A percentile compares a stretch with the other conserved stretches of the same genome.
Conservation (phyloP, 1,140 invertebrate genomes). For the Scaptodrosophila lebanonensis region DNA sequence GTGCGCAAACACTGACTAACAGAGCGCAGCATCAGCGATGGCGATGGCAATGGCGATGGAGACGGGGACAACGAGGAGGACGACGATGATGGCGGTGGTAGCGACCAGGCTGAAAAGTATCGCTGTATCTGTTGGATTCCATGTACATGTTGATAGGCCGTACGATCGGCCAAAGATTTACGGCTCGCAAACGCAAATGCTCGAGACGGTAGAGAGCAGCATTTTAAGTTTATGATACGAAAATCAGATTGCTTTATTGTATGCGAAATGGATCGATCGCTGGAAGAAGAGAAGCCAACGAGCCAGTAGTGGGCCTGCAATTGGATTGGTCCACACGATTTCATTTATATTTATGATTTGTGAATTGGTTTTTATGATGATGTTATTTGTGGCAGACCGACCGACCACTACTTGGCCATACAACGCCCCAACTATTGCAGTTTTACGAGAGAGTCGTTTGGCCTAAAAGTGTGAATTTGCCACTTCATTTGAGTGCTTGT, state of each 20-base stretch:
- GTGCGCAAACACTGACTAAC: slow-evolving; percentile 57
- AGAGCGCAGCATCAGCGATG: not conserved
- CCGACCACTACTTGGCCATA: too few relatives aligned
- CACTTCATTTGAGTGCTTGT: slow-evolving; percentile 70
- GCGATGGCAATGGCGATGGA: too few relatives aligned
- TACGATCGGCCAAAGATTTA: slow-evolving; percentile 50
- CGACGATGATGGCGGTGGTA: too few relatives aligned
- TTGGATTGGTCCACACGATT: slow-evolving; percentile 42
- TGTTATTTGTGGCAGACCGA: slow-evolving; percentile 61
- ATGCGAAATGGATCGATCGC: slow-evolving; percentile 68
- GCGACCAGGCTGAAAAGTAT: too few relatives aligned
- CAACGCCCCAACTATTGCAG: slow-evolving; percentile 50
- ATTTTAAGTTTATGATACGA: slow-evolving; percentile 74
- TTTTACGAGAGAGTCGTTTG: slow-evolving; percentile 33
- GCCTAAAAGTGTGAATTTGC: slow-evolving; percentile 70
- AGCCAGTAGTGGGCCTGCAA: slow-evolving; percentile 17
- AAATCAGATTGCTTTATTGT: slow-evolving; percentile 75
- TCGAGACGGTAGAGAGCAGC: slow-evolving; percentile 26
- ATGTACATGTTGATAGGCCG: slow-evolving; percentile 61
- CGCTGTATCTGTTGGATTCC: slow-evolving; percentile 3
- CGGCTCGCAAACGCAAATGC: slow-evolving; percentile 52
- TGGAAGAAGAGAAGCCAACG: not conserved
- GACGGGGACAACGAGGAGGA: too few relatives aligned
- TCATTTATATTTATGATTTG: slow-evolving; percentile 75
- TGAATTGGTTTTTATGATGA: slow-evolving; percentile 76